Base-by-base conservation (phyloP, 2,888 invertebrate genomes). In the Troides aeacus region DNA sequence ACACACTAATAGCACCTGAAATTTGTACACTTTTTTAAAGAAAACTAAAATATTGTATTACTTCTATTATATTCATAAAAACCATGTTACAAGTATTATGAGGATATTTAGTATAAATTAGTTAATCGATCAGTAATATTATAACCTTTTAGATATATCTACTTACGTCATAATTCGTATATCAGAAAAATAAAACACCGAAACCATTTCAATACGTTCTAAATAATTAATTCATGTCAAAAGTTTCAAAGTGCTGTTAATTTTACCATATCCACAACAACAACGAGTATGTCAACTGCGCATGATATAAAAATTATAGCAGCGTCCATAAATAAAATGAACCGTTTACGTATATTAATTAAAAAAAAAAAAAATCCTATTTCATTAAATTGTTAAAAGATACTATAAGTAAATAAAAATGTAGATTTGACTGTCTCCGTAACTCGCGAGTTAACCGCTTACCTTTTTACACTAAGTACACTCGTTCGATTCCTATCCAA, bases 211-310 rank as follows among this genome's bases (percentile, higher is more conserved):
- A 53, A 18, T n/a, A 53, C 7, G 6, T 53, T 7, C n/a, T 73
- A 78, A 76, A 74, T 78, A 82, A 86, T 88, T 87, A 88, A 83
- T 89, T 83, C 81, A 78, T 81, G 88, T 89, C 88, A 86, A 85
- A 87, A 89, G 86, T 88, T 84, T 87, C 84, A 86, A 89, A 88
- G 86, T 87, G 89, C 84, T 88, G 89, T 90, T 90, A 88, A 91
- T 90, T 89, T 85, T 80, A 81, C 82, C 88, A 90, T 90, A 89
- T 89, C 85, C 85, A 79, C 84, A 82, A 82, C 85, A 89, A 87
- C 87, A 86, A 87, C 85, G 79, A 81, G 81, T 84, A 84, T 87
- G 89, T 88, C 88, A 86, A 81, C 83, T 77, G 84, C 82, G 83
- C 81, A 85, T 85, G 88, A 89, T 88, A 87, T 85, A 84, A 87